Evolutionary conservation across 2,888 invertebrate genomes (phyloP).

Genomic region (Hydrotaea cyrtoneurina): DNA sequence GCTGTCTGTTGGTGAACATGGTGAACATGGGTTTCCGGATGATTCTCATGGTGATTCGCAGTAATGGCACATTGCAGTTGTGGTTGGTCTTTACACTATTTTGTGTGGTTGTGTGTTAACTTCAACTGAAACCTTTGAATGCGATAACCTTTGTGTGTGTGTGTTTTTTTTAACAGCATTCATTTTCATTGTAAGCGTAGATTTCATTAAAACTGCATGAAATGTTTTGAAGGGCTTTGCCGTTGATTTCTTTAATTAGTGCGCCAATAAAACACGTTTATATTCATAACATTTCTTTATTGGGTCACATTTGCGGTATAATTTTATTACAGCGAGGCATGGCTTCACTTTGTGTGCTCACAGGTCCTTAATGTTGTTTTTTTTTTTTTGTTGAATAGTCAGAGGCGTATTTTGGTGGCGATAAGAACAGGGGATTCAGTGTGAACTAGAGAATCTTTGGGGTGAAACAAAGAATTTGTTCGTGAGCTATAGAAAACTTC

Average conservation of each 20-base stretch:
- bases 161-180: not conserved
- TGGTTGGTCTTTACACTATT: not conserved
- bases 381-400: not conserved
- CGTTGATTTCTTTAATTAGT: constrained; percentile 18
- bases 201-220: not conserved
- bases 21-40: too few relatives aligned
- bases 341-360: not conserved
- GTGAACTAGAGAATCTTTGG: too few relatives aligned
- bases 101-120: too few relatives aligned
- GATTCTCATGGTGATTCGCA: not conserved
- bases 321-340: constrained; percentile 15
- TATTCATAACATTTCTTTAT: constrained; percentile 30
- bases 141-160: too few relatives aligned
- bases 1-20: not conserved
- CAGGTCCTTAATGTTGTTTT: constrained; percentile 5
- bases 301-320: constrained; percentile 29
- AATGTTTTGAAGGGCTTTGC: not conserved
- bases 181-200: not conserved
- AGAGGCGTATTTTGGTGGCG: too few relatives aligned
- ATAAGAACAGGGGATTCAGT: too few relatives aligned
- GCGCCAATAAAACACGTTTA: constrained; percentile 34
- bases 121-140: too few relatives aligned
- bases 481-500: too few relatives aligned
- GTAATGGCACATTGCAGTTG: not conserved
- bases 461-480: too few relatives aligned